Conservation (phyloP, 2,888 invertebrate species). For the Leptinotarsa tumamoca region DNA sequence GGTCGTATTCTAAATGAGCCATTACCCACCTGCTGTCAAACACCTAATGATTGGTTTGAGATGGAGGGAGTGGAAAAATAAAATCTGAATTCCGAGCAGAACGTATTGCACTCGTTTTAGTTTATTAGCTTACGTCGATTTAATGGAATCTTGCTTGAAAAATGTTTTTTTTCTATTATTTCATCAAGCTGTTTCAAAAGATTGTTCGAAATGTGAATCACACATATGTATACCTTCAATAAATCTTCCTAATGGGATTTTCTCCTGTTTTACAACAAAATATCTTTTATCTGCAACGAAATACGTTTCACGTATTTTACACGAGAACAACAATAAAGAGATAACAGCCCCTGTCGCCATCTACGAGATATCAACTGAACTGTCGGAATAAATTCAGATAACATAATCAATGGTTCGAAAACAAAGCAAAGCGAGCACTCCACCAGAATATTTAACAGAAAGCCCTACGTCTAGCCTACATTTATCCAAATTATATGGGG, state of each 20-base stretch:
- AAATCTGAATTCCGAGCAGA: too few relatives aligned
- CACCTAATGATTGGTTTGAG: too few relatives aligned
- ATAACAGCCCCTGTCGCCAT: slow-evolving; percentile 16
- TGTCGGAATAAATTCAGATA: slow-evolving; percentile 21
- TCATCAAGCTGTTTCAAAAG: too few relatives aligned
- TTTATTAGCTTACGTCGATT: too few relatives aligned
- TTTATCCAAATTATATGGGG: slow-evolving; percentile 34
- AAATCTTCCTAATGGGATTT: neutral
- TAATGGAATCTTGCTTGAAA: too few relatives aligned
- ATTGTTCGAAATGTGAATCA: too few relatives aligned
- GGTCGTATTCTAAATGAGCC: too few relatives aligned
- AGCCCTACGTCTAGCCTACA: slow-evolving; percentile 26
- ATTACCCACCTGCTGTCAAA: too few relatives aligned
- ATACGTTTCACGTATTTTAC: slow-evolving; percentile 15
- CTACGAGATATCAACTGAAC: slow-evolving; percentile 15
- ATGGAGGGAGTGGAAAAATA: too few relatives aligned
- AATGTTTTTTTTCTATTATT: too few relatives aligned
- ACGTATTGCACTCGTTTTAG: too few relatives aligned
- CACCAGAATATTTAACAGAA: slow-evolving; percentile 23
- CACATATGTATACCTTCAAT: too few relatives aligned
- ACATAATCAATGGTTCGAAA: slow-evolving; percentile 22
- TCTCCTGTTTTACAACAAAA: neutral
- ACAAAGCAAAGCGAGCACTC: slow-evolving; percentile 19
- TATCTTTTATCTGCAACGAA: neutral
- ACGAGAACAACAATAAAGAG: slow-evolving; percentile 13